Base-by-base conservation (phyloP, 2,797 vertebrate genomes). In the Macropus fuliginosus region DNA sequence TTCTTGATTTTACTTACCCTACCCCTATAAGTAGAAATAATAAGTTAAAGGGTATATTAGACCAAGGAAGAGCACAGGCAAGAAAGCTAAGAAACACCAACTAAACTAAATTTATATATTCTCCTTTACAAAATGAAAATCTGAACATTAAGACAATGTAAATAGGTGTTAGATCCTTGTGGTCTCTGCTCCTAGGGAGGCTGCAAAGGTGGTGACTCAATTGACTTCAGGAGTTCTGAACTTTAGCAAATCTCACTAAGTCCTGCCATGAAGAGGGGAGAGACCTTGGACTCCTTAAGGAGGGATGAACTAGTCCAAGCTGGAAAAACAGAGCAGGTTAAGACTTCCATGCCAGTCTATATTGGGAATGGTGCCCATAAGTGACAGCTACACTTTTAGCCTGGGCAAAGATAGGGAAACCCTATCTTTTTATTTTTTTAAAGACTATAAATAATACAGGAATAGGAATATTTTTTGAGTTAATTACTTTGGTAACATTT, bases 401-500 rank as follows among this genome's bases (percentile, higher is more conserved):
- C 66, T 74, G 66, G 74, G 9, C 40, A 11, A 87, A 87, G 74
- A 27, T 27, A 87, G 74, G 40, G 74, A 46, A 81, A 46, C 5
- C 21, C 21, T 4, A 40, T 11, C 40, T 81, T 16, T 81, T 21
- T 24, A 40, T 50, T 50, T 50, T 52, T 52, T 52, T 5, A 24
- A 81, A 81, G 9, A 31, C n/a, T 92, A 11, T 93, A 21, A 21
- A 56, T 92, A 95, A 56, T 50, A n/a, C 91, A 52, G 18, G 34
- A 40, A 46, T 90, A n/a, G 94, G 91, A 95, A 66, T 21, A 62
- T 91, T 95, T 57, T 56, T 18, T 92, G n/a, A 96, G 5, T 95
- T 40, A 92, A 3, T 94, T 54, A 96, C 94, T 18, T 94, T 95
- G 29, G 50, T 93, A 90, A 94, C 94, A 54, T 95, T 93, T 87